phyloP scores from a whole-genome alignment of 2,113 vertebrate genomes.

The Mobula birostris region DNA sequence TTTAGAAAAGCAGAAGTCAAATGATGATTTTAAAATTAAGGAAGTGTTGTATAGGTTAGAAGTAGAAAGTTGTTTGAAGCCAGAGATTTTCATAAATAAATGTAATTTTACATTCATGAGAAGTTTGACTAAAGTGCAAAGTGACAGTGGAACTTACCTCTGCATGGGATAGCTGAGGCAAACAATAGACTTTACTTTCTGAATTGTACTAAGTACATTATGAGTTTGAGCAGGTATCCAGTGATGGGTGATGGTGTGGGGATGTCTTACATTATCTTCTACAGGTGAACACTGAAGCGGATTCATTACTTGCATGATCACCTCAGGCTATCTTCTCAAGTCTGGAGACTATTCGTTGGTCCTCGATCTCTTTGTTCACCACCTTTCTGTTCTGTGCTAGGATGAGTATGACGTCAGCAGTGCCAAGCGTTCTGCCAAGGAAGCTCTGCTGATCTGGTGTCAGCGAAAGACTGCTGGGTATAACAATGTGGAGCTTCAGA shows the following conservation, averaged over 20 bases:
- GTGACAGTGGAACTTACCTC: not conserved
- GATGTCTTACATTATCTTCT: not conserved
- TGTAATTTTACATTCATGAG: not conserved
- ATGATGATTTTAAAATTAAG: not conserved
- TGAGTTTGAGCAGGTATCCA: not conserved
- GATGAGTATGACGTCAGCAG: constrained; percentile 58
- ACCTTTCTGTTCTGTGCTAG: constrained; percentile 47
- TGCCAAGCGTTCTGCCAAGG: constrained; percentile 71
- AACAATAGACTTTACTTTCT: not conserved
- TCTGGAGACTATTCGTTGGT: not conserved
- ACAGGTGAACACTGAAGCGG: not conserved
- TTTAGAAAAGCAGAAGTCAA: not conserved
- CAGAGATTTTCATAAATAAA: not conserved
- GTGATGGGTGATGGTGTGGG: not conserved
- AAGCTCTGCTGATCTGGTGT: constrained; percentile 83
- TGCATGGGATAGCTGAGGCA: not conserved
- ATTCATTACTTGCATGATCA: not conserved
- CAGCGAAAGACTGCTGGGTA: constrained; percentile 78
- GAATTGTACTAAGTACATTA: not conserved
- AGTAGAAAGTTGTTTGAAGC: not conserved
- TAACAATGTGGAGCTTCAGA: constrained; percentile 62
- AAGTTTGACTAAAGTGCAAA: too few relatives aligned
- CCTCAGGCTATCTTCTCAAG: not conserved
- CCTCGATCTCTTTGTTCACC: not conserved
- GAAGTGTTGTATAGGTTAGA: not conserved